Evolutionary conservation across 2,888 invertebrate genomes (phyloP).

Genomic region (Caenorhabditis sp.): DNA sequence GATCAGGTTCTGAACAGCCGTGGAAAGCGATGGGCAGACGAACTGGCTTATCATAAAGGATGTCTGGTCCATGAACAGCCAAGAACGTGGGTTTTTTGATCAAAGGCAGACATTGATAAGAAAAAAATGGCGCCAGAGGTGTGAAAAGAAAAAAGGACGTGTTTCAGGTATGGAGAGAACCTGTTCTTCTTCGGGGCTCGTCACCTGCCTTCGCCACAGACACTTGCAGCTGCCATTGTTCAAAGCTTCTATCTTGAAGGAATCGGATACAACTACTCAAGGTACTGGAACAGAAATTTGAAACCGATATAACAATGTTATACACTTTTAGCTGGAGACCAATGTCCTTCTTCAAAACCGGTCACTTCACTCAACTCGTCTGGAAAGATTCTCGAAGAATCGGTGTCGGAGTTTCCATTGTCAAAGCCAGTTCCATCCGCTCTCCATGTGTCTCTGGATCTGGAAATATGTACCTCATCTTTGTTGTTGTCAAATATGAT

Average conservation of each 20-base stretch:
- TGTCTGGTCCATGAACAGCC: slow-evolving; percentile 78
- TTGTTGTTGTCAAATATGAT: slow-evolving; percentile 78
- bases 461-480: slow-evolving; percentile 65
- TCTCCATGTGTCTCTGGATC: slow-evolving; percentile 53
- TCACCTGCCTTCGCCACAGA: slow-evolving; percentile 69
- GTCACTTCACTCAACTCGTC: slow-evolving; percentile 81
- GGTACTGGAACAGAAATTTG: slow-evolving; percentile 45
- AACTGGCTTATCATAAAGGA: slow-evolving; percentile 68
- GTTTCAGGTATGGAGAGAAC: slow-evolving; percentile 78
- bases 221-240: slow-evolving; percentile 75
- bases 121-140: slow-evolving; percentile 18
- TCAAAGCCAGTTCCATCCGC: slow-evolving; percentile 45
- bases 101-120: slow-evolving; percentile 8
- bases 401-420: slow-evolving; percentile 77
- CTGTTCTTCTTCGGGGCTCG: slow-evolving; percentile 77
- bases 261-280: slow-evolving; percentile 74
- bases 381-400: slow-evolving; percentile 74
- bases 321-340: slow-evolving; percentile 66
- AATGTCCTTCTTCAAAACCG: slow-evolving; percentile 69
- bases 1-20: slow-evolving; percentile 69
- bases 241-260: slow-evolving; percentile 79
- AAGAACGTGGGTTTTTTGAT: slow-evolving; percentile 66
- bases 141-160: slow-evolving; percentile 24
- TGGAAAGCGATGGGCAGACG: slow-evolving; percentile 78
- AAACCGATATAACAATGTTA: not conserved